phyloP scores from a whole-genome alignment of 2,113 vertebrate genomes.

The Xerus inauris region DNA sequence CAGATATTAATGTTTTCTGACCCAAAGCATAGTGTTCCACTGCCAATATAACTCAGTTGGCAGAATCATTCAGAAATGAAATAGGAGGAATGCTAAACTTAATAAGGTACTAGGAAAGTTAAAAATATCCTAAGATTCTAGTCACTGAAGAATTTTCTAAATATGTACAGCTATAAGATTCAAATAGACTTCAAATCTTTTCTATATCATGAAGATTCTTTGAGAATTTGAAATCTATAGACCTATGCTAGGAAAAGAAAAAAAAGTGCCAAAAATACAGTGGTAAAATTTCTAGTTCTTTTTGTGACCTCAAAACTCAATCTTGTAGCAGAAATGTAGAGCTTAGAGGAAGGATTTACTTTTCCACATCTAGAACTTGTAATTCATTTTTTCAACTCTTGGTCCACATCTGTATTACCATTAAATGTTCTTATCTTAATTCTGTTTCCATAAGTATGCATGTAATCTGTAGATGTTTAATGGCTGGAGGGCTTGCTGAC shows the following conservation, averaged over 20 bases:
- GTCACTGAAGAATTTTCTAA: background rate
- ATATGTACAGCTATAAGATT: background rate
- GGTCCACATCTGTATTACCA: background rate
- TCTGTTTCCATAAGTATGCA: background rate
- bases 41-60: background rate
- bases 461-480: background rate
- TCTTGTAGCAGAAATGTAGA: background rate
- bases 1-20: background rate
- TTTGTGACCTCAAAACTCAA: slow-evolving; percentile 3
- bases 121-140: background rate
- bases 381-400: background rate
- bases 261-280: background rate
- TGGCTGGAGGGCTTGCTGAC: background rate
- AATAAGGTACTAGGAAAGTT: background rate
- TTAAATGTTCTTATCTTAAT: slow-evolving; percentile 34
- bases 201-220: background rate
- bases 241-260: background rate
- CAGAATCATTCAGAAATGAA: background rate
- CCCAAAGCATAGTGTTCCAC: background rate
- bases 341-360: background rate
- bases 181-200: background rate
- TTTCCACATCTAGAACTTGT: background rate
- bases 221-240: background rate
- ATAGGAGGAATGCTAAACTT: background rate
- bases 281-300: background rate